Percentiles rank a stretch among this genome's conserved stretches.
Evolutionary conservation across 2,113 vertebrate species (phyloP).

Genomic region (Ophiodon elongatus): DNA sequence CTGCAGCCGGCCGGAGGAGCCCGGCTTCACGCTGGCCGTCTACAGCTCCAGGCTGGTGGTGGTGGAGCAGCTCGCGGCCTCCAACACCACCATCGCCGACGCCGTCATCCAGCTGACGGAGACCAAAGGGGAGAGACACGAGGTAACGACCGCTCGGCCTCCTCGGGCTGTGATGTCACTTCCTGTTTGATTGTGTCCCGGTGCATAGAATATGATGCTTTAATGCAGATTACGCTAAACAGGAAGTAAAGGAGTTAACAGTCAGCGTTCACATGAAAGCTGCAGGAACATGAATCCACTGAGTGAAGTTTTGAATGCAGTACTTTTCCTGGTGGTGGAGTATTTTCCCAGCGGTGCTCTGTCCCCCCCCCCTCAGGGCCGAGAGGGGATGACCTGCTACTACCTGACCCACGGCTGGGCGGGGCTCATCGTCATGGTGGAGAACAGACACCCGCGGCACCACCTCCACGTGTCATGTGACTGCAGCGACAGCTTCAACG

Average conservation of each 20-base stretch:
- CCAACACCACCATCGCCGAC: conserved; percentile 90
- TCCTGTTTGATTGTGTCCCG: too few relatives aligned
- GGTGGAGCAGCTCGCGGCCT: conserved; percentile 92
- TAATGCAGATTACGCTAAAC: too few relatives aligned
- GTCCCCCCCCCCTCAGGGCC: conserved; percentile 82
- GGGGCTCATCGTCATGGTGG: conserved; percentile 95
- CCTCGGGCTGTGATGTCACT: too few relatives aligned
- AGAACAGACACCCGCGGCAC: conserved; percentile 94
- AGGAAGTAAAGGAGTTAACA: too few relatives aligned
- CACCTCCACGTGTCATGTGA: conserved; percentile 96
- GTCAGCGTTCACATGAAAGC: too few relatives aligned
- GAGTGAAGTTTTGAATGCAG: too few relatives aligned
- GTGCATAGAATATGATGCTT: too few relatives aligned
- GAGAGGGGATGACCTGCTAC: conserved; percentile 98
- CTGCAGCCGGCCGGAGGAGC: conserved; percentile 62
- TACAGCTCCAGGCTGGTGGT: conserved; percentile 95
- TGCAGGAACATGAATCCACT: too few relatives aligned
- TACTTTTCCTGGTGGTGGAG: too few relatives aligned
- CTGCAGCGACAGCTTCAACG: conserved; percentile 98
- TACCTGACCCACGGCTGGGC: conserved; percentile 97
- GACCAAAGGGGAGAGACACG: conserved; percentile 93
- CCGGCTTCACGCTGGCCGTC: conserved; percentile 90
- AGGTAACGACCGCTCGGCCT: conserved; percentile 79
- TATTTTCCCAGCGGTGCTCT: too few relatives aligned
- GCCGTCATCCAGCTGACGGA: conserved; percentile 95